Evolutionary conservation across 2,113 vertebrate genomes (phyloP), one percentile per base, ranked within the genome.

Genomic region (Scartelaos histophorus): DNA sequence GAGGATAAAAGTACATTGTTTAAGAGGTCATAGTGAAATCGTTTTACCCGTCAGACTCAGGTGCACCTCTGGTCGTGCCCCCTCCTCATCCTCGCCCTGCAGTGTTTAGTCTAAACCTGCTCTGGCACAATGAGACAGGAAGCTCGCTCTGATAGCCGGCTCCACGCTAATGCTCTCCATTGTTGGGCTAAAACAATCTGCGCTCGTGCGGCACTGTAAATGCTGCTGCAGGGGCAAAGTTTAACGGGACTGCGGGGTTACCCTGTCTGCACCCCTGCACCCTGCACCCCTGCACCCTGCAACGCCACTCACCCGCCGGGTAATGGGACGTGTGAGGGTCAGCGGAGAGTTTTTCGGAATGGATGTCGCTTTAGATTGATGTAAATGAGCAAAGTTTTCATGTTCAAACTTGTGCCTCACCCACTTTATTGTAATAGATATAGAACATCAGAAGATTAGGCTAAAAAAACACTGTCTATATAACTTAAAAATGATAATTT

Each of bases 31-130:
- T 29, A 43, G 38, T 11, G 38, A 9, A 6, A 43, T 43, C 7
- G 1, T 43, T 43, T 43, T 10, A 43, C 9, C 13, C 47, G 16
- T 51, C 47, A 51, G 16, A 17, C 47, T 93, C 95, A 96, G 96
- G 95, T 96, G 94, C 93, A 91, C 94, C 93, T 91, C 79, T 80
- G 69, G 76, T 76, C 19, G 3, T 34, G 66, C 93, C 90, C 90
- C 6, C 13, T 56, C 10, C 21, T 19, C 53, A 51, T 56, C 57
- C 3, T 60, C 12, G 15, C 57, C 38, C 15, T 17, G 87, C 93
- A 92, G 91, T 96, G 95, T 96, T 96, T 96, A 96, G 95, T 95
- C 95, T 96, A 87, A 85, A 43, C 74, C 58, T 67, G 15, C 64
- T 58, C 69, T 71, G 47, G 72, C 82, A 92, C 90, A 92, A 91